Base-by-base conservation (phyloP, 2,113 vertebrate genomes). In the Mola mola region DNA sequence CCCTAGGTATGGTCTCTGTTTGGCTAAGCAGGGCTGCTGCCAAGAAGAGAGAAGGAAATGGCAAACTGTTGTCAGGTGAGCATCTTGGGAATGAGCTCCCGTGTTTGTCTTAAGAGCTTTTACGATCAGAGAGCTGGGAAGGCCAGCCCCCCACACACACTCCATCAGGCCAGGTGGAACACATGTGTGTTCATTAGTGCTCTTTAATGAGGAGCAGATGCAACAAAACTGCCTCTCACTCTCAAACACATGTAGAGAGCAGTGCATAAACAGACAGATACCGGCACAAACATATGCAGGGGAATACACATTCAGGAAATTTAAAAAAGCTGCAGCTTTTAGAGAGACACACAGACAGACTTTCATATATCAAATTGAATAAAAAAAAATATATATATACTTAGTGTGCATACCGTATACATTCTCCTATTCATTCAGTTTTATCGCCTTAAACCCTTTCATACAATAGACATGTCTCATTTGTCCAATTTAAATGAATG, bases 181-280 rank as follows among this genome's bases (percentile, higher is more conserved):
- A 82, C 88, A 87, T 84, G 43, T 90, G 83, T 73, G 69, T 91
- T 91, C 86, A 90, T 92, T 92, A 90, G 88, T 86, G 76, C 87
- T 83, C 78, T 84, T 85, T 90, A 87, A 91, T 87, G 83, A 92
- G 83, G 87, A 90, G 84, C 90, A 90, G 88, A 90, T 91, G 89
- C 83, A 90, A 86, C 88, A 86, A 75, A 72, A 62, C 78, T 6
- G 56, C 72, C 67, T 75, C 67, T 68, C 74, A 25, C 68, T 64
- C 58, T 50, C 69, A 41, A 16, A 0, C 69, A 62, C 40, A n/a
- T n/a, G n/a, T n/a, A n/a, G n/a, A n/a, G n/a, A n/a, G n/a, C n/a
- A n/a, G n/a, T n/a, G n/a, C 41, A 44, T 11, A 19, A 50, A 61
- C 8, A 9, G 25, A 43, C 10, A 43, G 37, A 20, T 3, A 20